phyloP scores from a whole-genome alignment of 2,797 vertebrate species.

The Melanotaenia nigrans region DNA sequence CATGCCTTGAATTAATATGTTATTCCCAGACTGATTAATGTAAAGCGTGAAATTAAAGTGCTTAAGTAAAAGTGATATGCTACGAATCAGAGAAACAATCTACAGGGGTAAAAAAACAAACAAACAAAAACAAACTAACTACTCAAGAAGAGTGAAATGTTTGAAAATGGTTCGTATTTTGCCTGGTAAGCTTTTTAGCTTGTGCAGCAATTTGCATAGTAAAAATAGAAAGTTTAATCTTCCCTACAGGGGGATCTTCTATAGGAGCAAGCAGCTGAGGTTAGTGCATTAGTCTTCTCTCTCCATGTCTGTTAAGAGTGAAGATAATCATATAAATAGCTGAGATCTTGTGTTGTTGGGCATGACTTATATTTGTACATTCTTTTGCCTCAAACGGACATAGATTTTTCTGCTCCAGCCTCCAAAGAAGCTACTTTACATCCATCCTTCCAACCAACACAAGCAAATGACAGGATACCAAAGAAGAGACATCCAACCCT shows the following conservation, averaged over 20 bases:
- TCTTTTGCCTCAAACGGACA: constrained; percentile 74
- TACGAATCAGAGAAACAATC: constrained; percentile 60
- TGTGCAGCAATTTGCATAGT: constrained; percentile 36
- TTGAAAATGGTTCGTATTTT: constrained; percentile 21
- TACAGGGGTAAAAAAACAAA: constrained; percentile 30
- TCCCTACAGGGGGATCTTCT: constrained; percentile 60
- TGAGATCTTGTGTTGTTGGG: constrained; percentile 59
- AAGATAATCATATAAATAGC: constrained; percentile 73
- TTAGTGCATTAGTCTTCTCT: constrained; percentile 81
- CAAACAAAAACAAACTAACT: constrained; percentile 43
- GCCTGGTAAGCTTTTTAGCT: constrained; percentile 18
- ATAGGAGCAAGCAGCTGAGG: constrained; percentile 64
- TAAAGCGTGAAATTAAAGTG: constrained; percentile 76
- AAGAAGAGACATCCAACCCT: constrained; percentile 50
- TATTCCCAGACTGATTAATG: constrained; percentile 79
- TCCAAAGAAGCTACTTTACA: constrained; percentile 50
- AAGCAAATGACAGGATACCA: constrained; percentile 67
- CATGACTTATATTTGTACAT: constrained; percentile 77
- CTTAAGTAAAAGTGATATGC: constrained; percentile 70
- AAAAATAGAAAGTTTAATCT: constrained; percentile 76
- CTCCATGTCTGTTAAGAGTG: constrained; percentile 68
- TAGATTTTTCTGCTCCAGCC: constrained; percentile 57
- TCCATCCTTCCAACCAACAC: constrained; percentile 40
- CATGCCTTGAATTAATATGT: constrained; percentile 82
- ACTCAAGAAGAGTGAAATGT: constrained; percentile 44